Percentiles rank a stretch among this genome's conserved stretches.
Conservation (phyloP, 2,888 invertebrate species). For the Oscheius sp. region DNA sequence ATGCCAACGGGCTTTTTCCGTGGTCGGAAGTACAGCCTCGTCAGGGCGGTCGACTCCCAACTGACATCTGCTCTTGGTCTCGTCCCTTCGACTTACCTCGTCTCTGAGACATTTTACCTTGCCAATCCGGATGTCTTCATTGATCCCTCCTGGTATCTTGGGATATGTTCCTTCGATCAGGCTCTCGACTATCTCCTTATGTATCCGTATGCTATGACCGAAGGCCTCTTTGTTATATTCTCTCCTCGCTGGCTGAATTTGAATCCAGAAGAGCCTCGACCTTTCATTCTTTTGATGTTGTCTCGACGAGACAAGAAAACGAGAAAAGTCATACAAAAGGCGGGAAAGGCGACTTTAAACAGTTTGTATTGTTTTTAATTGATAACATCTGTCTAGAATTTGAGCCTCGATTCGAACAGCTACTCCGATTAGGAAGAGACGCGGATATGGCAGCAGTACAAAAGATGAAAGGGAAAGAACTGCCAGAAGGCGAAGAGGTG, state of each 20-base stretch:
- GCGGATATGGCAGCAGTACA: not conserved
- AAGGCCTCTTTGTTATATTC: constrained; percentile 52
- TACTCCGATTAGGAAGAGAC: not conserved
- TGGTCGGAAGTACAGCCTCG: constrained; percentile 46
- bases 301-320: not conserved
- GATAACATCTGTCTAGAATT: not conserved
- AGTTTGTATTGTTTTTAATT: not conserved
- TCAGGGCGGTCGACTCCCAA: constrained; percentile 40
- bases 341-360: not conserved
- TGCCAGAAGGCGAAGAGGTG: not conserved
- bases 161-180: constrained; percentile 44
- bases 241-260: constrained; percentile 54
- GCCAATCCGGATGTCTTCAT: constrained; percentile 28
- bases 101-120: constrained; percentile 50
- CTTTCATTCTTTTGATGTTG: constrained; percentile 50
- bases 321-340: not conserved
- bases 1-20: constrained; percentile 38
- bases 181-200: constrained; percentile 45
- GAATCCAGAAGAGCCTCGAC: constrained; percentile 48
- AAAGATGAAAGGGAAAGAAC: not conserved
- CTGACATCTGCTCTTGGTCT: constrained; percentile 42
- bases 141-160: constrained; percentile 47
- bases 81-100: constrained; percentile 50
- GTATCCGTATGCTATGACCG: constrained; percentile 16
- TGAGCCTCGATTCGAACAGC: not conserved